Conservation (phyloP, 2,113 vertebrate genomes). For the Microtus oregoni region DNA sequence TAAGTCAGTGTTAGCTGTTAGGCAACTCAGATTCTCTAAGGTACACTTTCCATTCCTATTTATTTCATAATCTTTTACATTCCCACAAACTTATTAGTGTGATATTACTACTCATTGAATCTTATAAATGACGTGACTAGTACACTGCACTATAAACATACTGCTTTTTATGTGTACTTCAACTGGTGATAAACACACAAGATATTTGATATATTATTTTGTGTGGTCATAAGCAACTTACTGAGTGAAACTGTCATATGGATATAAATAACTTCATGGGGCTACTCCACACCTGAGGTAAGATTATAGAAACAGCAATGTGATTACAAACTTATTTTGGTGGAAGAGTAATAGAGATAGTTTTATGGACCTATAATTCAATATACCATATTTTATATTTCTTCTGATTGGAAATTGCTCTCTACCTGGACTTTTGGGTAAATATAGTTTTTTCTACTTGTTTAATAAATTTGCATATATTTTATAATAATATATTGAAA, state of each 20-base stretch:
- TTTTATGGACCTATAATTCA: neutral
- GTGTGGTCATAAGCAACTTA: neutral
- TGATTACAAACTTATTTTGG: neutral
- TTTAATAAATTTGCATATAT: neutral
- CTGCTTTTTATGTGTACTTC: neutral
- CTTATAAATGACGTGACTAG: neutral
- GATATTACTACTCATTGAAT: neutral
- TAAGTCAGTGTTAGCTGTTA: neutral
- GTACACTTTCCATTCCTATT: too few species aligned
- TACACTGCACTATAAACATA: neutral
- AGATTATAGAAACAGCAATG: neutral
- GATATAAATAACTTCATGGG: neutral
- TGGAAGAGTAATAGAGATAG: neutral
- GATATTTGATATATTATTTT: neutral
- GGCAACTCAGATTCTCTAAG: fast-evolving
- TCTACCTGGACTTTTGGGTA: neutral
- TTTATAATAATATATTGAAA: neutral
- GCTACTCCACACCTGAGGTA: neutral
- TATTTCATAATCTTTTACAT: neutral
- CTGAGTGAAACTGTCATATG: neutral
- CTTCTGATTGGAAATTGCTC: neutral
- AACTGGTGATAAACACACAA: neutral
- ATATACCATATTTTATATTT: neutral
- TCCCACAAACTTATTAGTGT: neutral
- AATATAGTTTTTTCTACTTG: neutral